Evolutionary conservation across 92 coral and sea anemone species (phyloP), one percentile per base, ranked within the genome.

Genomic region (Porites evermanni): DNA sequence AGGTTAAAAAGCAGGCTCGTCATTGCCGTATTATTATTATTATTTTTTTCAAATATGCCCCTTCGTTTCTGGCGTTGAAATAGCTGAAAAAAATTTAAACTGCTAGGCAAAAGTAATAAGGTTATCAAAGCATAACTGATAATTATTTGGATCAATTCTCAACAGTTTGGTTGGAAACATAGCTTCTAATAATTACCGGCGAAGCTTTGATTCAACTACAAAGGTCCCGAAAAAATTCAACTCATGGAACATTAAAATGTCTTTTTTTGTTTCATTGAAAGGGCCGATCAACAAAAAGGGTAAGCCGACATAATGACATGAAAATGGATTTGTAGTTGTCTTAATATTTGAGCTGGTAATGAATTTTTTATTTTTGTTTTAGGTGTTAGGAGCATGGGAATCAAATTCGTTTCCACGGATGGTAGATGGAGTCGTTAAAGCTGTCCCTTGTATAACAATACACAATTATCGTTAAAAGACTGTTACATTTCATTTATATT

Each of bases 381-480:
- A 61, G 44, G 58, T 32, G 71, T 47, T 3, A 38, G 47, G 58
- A 64, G 18, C 82, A 38, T 64, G 72, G 70, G 80, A 76, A 74
- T 13, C 24, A 24, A 76, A 14, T 59, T 76, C 12, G 80, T 6
- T 38, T 26, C 67, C 12, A 8, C 24, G 67, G 26, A 59, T 76
- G 80, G 12, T 38, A 38, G 47, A 38, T 38, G 47, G 7, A 38
- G 47, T 38, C 47, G 47, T 38, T 38, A 38, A 38, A 38, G 47
- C 47, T 38, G 47, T 38, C 47, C 47, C 47, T 38, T 38, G 47
- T 38, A 4, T 38, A 38, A 38, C 47, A 38, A 38, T 38, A 38
- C 47, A 38, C 47, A 38, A 38, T 38, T 38, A 38, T 56, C 17
- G 61, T 11, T 56, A 56, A 56, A 11, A 14, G 16, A 56, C 12